These are phyloP conservation scores for Achroia grisella DNA, from an alignment of 1,140 invertebrate genomes.

Conservation along the genomic window DNA sequence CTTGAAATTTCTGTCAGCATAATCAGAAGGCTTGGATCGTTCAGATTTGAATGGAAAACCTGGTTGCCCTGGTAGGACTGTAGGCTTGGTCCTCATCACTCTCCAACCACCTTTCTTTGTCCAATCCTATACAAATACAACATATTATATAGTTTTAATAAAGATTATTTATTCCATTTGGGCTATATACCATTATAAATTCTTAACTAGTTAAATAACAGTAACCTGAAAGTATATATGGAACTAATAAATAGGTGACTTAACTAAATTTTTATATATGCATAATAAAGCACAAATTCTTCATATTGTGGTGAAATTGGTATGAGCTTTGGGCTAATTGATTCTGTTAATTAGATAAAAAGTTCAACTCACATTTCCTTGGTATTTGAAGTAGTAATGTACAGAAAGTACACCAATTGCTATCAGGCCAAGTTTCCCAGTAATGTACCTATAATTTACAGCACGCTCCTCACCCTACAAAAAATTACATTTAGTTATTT, in stretches of 20 bases:
- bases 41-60: conserved; percentile 77
- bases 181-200: too few species aligned
- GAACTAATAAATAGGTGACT: too few species aligned
- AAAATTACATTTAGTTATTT: conserved; percentile 17
- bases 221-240: too few species aligned
- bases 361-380: conserved; percentile 78
- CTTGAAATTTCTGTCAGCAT: conserved; percentile 81
- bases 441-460: conserved; percentile 73
- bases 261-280: too few species aligned
- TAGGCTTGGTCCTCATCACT: conserved; percentile 67
- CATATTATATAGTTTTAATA: background rate
- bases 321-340: background rate
- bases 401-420: conserved; percentile 64
- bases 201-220: too few species aligned
- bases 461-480: conserved; percentile 76
- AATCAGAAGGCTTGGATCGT: conserved; percentile 75
- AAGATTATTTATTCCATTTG: too few species aligned
- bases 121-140: conserved; percentile 78
- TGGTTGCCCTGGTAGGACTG: conserved; percentile 78
- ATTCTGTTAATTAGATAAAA: background rate
- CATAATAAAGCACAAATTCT: too few species aligned
- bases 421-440: conserved; percentile 76
- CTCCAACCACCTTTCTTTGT: conserved; percentile 80
- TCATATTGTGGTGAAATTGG: too few species aligned
- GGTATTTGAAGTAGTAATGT: conserved; percentile 87